Evolutionary conservation across 2,888 invertebrate species (phyloP).

Genomic region (Lasioglossum zephyrum): DNA sequence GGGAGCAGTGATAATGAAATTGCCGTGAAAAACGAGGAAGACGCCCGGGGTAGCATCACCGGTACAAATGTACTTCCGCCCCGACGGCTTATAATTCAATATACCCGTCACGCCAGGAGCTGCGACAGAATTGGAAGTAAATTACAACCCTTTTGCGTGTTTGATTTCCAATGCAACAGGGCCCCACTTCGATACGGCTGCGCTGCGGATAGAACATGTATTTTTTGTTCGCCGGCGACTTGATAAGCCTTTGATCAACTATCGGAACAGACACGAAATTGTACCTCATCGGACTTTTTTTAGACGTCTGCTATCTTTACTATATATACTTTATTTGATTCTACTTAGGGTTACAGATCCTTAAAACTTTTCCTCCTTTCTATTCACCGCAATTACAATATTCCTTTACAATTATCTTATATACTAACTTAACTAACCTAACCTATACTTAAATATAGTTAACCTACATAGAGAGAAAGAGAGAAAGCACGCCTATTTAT

Average conservation of each 20-base stretch:
- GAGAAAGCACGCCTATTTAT: too few species aligned
- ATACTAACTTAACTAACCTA: too few species aligned
- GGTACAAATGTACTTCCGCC: conserved; percentile 36
- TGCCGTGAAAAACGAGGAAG: conserved; percentile 62
- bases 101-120: background rate
- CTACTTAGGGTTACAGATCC: too few species aligned
- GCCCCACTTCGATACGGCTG: background rate
- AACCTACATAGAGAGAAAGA: too few species aligned
- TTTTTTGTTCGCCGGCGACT: background rate
- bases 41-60: conserved; percentile 15
- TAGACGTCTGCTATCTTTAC: background rate
- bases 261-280: background rate
- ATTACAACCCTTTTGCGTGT: conserved; percentile 13
- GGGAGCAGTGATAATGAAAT: conserved; percentile 68
- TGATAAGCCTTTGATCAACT: background rate
- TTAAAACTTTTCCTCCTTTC: too few species aligned
- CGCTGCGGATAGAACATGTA: background rate
- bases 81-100: conserved; percentile 43
- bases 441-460: too few species aligned
- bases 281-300: background rate
- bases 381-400: too few species aligned
- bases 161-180: conserved; percentile 9
- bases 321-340: too few species aligned
- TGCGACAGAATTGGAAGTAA: conserved; percentile 12
- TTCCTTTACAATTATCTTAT: too few species aligned